Base-by-base conservation (phyloP, 2,113 vertebrate genomes). In the Calonectris borealis region DNA sequence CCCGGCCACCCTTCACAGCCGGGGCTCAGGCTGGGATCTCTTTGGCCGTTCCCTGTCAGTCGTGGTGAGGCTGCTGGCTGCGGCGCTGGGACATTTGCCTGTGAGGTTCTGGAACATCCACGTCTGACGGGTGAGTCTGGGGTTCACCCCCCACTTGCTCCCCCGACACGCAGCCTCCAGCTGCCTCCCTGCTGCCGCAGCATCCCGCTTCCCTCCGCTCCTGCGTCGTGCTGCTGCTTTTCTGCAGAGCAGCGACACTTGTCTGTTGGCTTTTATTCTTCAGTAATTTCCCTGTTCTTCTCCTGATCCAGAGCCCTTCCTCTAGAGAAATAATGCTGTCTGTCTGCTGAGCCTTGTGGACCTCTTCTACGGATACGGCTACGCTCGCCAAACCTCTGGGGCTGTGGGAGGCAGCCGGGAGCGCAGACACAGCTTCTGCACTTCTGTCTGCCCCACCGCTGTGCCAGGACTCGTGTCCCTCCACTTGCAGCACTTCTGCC, bases 1-100 rank as follows among this genome's bases (percentile, higher is more conserved):
- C 51, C 49, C 0, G 3, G 13, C 6, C 1, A 1, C 12, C 16
- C 17, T 7, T 29, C 6, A 1, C 55, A 10, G n/a, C 24, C 1
- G 5, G 26, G 57, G 42, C 7, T 18, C 3, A 4, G 0, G 3
- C 58, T 5, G 36, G 40, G 34, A 17, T 34, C 38, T 49, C 58
- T 26, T 16, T 3, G 1, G 13, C 46, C 2, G 1, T 16, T 34
- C 40, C 58, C 40, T 3, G 7, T 44, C 86, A 52, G 78, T 16
- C 0, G 6, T 11, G 42, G 42, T 1, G 7, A 20, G 58, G 49
- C n/a, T 31, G 36, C 20, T 10, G 60, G 36, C 48, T 38, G 25
- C 66, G 20, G 18, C 4, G 0, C 18, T 22, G 40, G 65, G 58
- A 42, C 16, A 0, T 19, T 29, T 8, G 5, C 61, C 26, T 4